A percentile compares a stretch with the other conserved stretches of the same genome.
These are phyloP conservation scores for Hydraecia micacea DNA, from an alignment of 2,888 invertebrate genomes.

Conservation along the genomic window DNA sequence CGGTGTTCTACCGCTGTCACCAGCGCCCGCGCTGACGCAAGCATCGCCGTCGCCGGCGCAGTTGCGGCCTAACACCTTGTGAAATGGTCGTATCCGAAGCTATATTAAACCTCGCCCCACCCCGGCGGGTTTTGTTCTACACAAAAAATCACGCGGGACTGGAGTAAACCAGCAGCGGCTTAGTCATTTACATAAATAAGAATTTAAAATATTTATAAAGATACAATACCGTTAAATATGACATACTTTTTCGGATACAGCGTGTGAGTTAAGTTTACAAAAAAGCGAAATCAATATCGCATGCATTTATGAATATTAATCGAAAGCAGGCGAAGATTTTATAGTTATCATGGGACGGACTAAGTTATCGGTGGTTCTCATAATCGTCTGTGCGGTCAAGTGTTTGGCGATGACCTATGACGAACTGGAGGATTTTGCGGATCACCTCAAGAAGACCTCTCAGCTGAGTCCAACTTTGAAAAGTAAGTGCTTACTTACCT, in stretches of 20 bases:
- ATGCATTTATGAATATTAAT: slow-evolving; percentile 69
- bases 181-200: slow-evolving; percentile 48
- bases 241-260: slow-evolving; percentile 72
- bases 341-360: slow-evolving; percentile 75
- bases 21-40: slow-evolving; percentile 81
- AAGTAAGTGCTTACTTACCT: slow-evolving; percentile 78
- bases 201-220: slow-evolving; percentile 67
- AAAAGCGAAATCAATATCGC: slow-evolving; percentile 65
- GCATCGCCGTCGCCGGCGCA: slow-evolving; percentile 75
- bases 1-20: slow-evolving; percentile 71
- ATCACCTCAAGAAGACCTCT: slow-evolving; percentile 83
- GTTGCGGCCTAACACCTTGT: slow-evolving; percentile 86
- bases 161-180: slow-evolving; percentile 64
- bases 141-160: slow-evolving; percentile 80
- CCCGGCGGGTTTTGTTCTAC: slow-evolving; percentile 84
- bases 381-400: slow-evolving; percentile 78
- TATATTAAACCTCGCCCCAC: slow-evolving; percentile 87
- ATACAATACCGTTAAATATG: slow-evolving; percentile 79
- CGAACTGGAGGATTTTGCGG: slow-evolving; percentile 85
- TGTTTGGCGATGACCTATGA: slow-evolving; percentile 80
- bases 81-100: slow-evolving; percentile 89
- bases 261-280: slow-evolving; percentile 70
- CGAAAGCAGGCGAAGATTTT: slow-evolving; percentile 55
- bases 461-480: slow-evolving; percentile 84
- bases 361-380: slow-evolving; percentile 74